phyloP scores from a whole-genome alignment of 2,113 vertebrate species.

The Hirundichthys speculiger region DNA sequence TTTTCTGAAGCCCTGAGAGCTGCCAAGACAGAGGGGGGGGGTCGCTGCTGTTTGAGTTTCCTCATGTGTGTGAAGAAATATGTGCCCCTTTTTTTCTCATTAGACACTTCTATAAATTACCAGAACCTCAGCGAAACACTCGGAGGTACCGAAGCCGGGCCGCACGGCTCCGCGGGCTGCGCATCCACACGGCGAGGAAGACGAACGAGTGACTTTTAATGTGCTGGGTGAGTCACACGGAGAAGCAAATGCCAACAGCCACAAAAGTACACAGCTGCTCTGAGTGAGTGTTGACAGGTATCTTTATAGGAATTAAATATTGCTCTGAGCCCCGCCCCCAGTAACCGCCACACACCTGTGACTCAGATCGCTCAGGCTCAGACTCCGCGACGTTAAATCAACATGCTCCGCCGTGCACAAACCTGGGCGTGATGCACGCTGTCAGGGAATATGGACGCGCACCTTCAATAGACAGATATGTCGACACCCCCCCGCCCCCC shows the following conservation, averaged over 20 bases:
- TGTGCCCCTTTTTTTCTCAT: constrained; percentile 12
- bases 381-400: constrained; percentile 47
- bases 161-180: constrained; percentile 17
- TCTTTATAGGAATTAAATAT: constrained; percentile 74
- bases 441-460: constrained; percentile 28
- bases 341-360: constrained; percentile 59
- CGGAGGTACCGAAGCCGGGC: constrained; percentile 13
- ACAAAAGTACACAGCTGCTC: constrained; percentile 61
- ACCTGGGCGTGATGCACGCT: background rate
- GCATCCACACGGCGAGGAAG: constrained; percentile 34
- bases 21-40: constrained; percentile 25
- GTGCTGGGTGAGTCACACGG: constrained; percentile 64
- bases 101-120: constrained; percentile 39
- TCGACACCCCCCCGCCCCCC: constrained; percentile 14
- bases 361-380: constrained; percentile 56
- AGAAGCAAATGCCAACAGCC: constrained; percentile 65
- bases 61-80: constrained; percentile 20
- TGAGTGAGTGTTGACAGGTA: constrained; percentile 69
- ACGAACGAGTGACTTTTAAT: constrained; percentile 65
- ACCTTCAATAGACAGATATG: constrained; percentile 41
- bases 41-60: constrained; percentile 26
- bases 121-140: constrained; percentile 18
- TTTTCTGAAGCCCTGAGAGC: constrained; percentile 53
- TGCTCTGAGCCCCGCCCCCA: constrained; percentile 48
- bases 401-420: constrained; percentile 5